Conservation (phyloP, 2,797 vertebrate species). For the Phrynocephalus vlangalii region DNA sequence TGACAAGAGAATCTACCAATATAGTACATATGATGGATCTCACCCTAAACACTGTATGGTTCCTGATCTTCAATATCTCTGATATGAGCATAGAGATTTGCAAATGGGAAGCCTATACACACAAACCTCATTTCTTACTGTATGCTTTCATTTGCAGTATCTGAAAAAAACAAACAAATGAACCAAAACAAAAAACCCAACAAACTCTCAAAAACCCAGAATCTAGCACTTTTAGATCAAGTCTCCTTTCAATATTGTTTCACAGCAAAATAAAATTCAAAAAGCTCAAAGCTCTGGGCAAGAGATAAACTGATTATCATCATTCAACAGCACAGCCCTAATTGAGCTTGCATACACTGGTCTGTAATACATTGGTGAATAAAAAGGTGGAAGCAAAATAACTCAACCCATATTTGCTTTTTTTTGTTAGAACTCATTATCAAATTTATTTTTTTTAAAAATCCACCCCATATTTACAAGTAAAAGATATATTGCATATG, state of each 20-base stretch:
- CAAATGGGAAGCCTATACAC: not conserved
- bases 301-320: not conserved
- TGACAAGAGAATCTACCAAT: no score
- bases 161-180: not conserved
- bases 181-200: no score
- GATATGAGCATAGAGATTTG: not conserved
- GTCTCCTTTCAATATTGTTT: not conserved
- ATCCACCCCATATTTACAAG: not conserved
- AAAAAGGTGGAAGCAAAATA: slow-evolving; percentile 10
- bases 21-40: not conserved
- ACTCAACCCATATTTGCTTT: fast-evolving
- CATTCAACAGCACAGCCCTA: not conserved
- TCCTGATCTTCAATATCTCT: not conserved
- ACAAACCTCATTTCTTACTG: not conserved
- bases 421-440: no score
- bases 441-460: not conserved
- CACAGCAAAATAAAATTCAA: not conserved
- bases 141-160: not conserved
- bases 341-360: not conserved
- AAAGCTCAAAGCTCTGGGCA: not conserved
- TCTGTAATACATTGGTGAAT: not conserved
- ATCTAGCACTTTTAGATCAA: not conserved
- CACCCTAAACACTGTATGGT: not conserved
- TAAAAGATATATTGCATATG: not conserved
- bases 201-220: not conserved